Base-by-base conservation (phyloP, 1,140 invertebrate species). In the Musca vetustissima region DNA sequence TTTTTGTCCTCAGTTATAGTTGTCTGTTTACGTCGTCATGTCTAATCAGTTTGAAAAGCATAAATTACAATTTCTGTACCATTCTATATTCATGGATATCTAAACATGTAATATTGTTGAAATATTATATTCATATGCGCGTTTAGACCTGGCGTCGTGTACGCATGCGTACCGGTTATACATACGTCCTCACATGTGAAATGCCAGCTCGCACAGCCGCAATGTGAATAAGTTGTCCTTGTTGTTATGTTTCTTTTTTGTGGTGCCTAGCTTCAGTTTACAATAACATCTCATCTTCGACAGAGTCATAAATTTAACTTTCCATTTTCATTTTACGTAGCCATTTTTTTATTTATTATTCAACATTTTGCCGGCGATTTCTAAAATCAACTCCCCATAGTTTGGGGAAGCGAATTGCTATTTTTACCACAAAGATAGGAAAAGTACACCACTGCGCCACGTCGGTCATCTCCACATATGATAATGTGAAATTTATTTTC, bases 241-340 rank as follows among this genome's bases (percentile, higher is more conserved):
- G 25, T 59, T 59, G 15, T 59, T 59, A 9, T 15, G 15, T 3
- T 17, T 19, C 3, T 43, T 36, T 21, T 19, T 59, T 61, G 8
- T 17, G n/a, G 2, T 28, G 28, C 28, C 28, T n/a, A 28, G 28
- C 28, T 28, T 28, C 8, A 28, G 28, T 61, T 61, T 21, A 43
- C 28, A 36, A 32, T 36, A 43, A 61, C 57, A 61, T 36, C n/a
- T n/a, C 57, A 61, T 61, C 19, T 61, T 36, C 28, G 57, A 36
- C 57, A 61, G 57, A 61, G 57, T 61, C 57, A 61, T 61, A 61
- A 61, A 61, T 61, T 61, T 61, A 36, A 61, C 57, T 61, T 61
- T 61, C 57, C 57, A 61, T 61, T 61, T 61, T 61, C 28, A 61
- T 59, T 59, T 59, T 32, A n/a, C 25, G 25, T 59, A 59, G 24